Base-by-base conservation (phyloP, 2,888 invertebrate species). In the Opisthograptis luteolata region DNA sequence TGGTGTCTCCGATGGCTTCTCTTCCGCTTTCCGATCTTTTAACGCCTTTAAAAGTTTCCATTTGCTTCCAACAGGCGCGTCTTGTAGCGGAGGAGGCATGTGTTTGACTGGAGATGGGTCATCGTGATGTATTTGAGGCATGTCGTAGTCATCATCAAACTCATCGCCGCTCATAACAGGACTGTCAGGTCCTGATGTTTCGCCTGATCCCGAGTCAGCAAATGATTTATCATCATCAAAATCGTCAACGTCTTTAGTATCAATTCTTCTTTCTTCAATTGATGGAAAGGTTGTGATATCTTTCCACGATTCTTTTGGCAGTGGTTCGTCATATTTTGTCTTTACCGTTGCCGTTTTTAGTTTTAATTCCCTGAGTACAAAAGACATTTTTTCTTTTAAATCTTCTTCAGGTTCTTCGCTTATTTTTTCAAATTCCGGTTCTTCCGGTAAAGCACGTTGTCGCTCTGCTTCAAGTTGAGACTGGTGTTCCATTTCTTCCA, bases 31-130 rank as follows among this genome's bases (percentile, higher is more conserved):
- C 54, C 95, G 92, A 70, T 97, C 97, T 76, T 97, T 97, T 17
- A 97, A 82, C 0, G 97, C 97, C 83, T 97, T 97, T 1, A 97
- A 84, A 31, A 97, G 91, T 79, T 97, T 97, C 97, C 97, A 97
- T 79, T 97, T 97, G 73, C 97, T 97, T 5, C 96, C 95, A 40
- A 94, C 92, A 7, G 93, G 93, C 34, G 92, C 92, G 27, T 90
- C 91, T 55, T 90, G 91, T 3, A 65, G 89, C 2, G 78, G 77
- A 28, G 79, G 79, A 31, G 79, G 76, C 28, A 20, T 37, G 6
- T 82, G 78, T 43, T 76, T 70, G n/a, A 69, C 54, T 31, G 76
- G 75, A 31, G 62, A 48, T 17, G 73, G 66, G 27, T 79, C 79
- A 57, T 82, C 79, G 39, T 37, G 83, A 15, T 31, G 83, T 15